Conservation (phyloP, 2,797 vertebrate species). For the Morus bassanus region DNA sequence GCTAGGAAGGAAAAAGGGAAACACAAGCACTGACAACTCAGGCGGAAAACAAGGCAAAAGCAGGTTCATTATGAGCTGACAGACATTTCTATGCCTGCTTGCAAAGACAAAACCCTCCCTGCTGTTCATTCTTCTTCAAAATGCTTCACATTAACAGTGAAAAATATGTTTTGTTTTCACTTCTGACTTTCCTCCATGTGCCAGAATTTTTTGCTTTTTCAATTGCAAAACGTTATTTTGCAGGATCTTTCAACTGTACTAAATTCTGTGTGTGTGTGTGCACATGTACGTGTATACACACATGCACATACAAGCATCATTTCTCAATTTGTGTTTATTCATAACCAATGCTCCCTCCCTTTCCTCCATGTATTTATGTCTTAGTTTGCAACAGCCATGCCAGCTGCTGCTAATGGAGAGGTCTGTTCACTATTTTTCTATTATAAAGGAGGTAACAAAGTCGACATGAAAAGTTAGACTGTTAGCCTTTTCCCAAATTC, state of each 20-base stretch:
- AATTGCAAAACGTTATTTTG: background rate
- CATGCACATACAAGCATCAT: background rate
- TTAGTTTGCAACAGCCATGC: background rate
- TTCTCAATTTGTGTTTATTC: background rate
- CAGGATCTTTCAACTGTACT: background rate
- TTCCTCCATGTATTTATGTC: background rate
- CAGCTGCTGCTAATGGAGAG: background rate
- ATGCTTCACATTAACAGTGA: background rate
- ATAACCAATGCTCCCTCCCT: background rate
- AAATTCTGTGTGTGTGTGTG: background rate
- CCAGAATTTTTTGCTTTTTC: background rate
- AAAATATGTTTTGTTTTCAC: background rate
- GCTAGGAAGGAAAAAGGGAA: constrained; percentile 17
- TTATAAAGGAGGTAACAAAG: background rate
- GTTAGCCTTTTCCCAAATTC: background rate
- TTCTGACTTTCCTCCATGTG: background rate
- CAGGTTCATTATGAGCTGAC: constrained; percentile 9
- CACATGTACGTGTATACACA: fast-evolving
- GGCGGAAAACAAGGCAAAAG: background rate
- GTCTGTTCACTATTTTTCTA: background rate
- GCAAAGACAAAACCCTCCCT: constrained; percentile 18
- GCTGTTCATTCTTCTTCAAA: constrained; percentile 2
- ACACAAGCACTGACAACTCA: constrained; percentile 3
- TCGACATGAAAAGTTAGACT: background rate
- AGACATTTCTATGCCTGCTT: background rate